phyloP scores from a whole-genome alignment of 2,888 invertebrate species.

The Ochropleura leucogaster region DNA sequence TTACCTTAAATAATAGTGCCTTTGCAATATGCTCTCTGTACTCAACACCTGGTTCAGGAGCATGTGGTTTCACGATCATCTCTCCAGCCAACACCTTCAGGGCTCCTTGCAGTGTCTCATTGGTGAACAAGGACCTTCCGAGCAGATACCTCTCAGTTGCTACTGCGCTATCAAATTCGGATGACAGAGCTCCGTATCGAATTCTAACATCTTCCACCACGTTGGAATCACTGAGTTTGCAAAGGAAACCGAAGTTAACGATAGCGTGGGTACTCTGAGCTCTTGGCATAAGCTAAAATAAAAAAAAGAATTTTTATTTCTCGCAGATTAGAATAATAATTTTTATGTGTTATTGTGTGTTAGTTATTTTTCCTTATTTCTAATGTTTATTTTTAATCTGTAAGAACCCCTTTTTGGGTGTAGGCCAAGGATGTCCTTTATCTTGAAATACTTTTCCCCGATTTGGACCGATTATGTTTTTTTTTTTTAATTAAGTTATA shows the following conservation, averaged over 20 bases:
- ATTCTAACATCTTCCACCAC: conserved; percentile 74
- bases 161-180: conserved; percentile 84
- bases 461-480: too few relatives aligned
- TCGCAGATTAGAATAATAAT: too few relatives aligned
- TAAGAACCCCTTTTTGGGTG: too few relatives aligned
- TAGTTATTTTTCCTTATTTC: too few relatives aligned
- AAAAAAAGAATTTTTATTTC: too few relatives aligned
- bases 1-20: conserved; percentile 92
- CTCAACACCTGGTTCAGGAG: conserved; percentile 89
- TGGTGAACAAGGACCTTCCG: conserved; percentile 82
- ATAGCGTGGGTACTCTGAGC: conserved; percentile 94
- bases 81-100: conserved; percentile 73
- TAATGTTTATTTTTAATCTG: too few relatives aligned
- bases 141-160: conserved; percentile 87
- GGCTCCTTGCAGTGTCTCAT: conserved; percentile 81
- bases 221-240: conserved; percentile 82
- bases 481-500: conserved; percentile 16
- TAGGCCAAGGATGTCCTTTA: too few relatives aligned
- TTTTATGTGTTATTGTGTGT: too few relatives aligned
- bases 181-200: conserved; percentile 91
- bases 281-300: conserved; percentile 92
- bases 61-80: conserved; percentile 71
- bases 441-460: too few relatives aligned
- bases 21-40: conserved; percentile 91
- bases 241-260: conserved; percentile 93